Evolutionary conservation across 2,888 invertebrate genomes (phyloP).

Genomic region (Cataglyphis altisquamis): DNA sequence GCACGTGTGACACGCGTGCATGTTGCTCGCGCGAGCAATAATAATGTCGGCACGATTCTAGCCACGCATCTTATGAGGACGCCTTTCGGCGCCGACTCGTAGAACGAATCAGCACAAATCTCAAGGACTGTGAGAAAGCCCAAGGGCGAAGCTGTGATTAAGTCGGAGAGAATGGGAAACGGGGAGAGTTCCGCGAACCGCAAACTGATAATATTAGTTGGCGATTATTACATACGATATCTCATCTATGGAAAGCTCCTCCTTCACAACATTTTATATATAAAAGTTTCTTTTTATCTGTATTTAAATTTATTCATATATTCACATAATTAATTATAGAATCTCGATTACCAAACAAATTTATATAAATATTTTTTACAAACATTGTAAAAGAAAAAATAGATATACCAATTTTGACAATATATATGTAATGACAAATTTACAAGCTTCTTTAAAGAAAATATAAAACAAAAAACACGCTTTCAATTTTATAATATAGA

Average conservation of each 20-base stretch:
- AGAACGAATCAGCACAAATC: constrained; percentile 71
- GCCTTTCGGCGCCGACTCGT: constrained; percentile 70
- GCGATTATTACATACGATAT: neutral
- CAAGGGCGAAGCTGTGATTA: constrained; percentile 63
- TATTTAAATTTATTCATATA: neutral
- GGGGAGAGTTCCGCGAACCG: constrained; percentile 27
- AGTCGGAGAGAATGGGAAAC: constrained; percentile 54
- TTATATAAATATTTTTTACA: neutral
- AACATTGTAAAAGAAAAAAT: neutral
- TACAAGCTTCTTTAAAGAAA: neutral
- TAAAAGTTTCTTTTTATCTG: neutral
- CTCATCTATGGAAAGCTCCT: neutral
- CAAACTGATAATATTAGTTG: constrained; percentile 50
- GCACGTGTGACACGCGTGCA: constrained; percentile 68
- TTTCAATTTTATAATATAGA: neutral
- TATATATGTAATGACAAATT: neutral
- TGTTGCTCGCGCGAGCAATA: constrained; percentile 58
- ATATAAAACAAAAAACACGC: neutral
- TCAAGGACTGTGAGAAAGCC: constrained; percentile 70
- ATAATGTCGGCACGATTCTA: constrained; percentile 62
- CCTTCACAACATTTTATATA: neutral
- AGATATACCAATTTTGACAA: neutral
- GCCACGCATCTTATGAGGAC: constrained; percentile 52
- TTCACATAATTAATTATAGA: neutral
- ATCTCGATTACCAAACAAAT: neutral